Conservation (phyloP, 2,113 vertebrate species). For the Lynx canadensis region DNA sequence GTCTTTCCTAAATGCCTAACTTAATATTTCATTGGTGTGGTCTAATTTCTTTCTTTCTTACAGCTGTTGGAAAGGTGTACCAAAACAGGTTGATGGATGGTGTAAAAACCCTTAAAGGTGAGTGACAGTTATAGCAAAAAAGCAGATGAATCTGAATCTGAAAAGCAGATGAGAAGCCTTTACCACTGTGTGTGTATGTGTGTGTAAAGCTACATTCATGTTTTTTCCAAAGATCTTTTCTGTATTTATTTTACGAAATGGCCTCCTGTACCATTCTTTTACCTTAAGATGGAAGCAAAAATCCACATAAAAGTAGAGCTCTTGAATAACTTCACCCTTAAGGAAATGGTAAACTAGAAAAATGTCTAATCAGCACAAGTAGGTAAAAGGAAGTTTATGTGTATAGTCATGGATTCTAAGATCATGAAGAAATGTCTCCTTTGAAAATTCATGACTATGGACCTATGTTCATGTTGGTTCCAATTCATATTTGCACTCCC, state of each 20-base stretch:
- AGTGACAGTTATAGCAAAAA: background rate
- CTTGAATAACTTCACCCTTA: background rate
- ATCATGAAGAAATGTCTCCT: background rate
- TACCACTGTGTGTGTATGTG: background rate
- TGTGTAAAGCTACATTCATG: background rate
- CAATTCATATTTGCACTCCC: background rate
- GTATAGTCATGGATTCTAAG: background rate
- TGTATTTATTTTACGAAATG: background rate
- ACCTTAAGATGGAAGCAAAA: background rate
- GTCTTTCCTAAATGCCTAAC: background rate
- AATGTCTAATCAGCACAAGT: background rate
- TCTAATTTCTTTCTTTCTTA: background rate
- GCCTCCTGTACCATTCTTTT: background rate
- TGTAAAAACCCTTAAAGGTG: background rate
- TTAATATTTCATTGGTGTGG: background rate
- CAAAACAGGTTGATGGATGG: background rate
- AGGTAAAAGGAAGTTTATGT: background rate
- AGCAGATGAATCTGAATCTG: background rate
- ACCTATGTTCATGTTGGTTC: background rate
- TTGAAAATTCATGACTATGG: background rate
- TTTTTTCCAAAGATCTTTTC: background rate
- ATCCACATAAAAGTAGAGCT: background rate
- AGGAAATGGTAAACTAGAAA: background rate
- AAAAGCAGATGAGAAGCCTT: background rate
- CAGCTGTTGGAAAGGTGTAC: background rate